Evolutionary conservation across 2,888 invertebrate species (phyloP).

Genomic region (Bombylius major): DNA sequence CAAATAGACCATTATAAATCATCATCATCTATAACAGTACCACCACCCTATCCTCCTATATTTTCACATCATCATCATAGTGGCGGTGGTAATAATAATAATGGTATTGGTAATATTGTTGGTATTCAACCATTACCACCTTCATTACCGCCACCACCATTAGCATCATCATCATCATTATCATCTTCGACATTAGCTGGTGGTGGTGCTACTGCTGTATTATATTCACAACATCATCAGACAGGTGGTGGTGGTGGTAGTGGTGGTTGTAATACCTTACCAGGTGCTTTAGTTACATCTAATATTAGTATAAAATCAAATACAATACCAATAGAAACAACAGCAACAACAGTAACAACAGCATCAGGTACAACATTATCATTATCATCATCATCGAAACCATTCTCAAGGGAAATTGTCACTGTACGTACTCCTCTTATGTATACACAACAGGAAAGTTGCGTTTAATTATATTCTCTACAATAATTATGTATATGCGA

Average conservation of each 20-base stretch:
- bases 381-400: conserved; percentile 19
- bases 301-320: conserved; percentile 3
- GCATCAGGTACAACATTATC: not conserved
- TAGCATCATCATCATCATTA: not conserved
- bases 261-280: conserved; percentile 23
- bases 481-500: too few species aligned
- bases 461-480: conserved; percentile 41
- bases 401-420: conserved; percentile 47
- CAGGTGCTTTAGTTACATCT: conserved; percentile 17
- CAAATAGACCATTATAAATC: conserved; percentile 58
- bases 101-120: not conserved
- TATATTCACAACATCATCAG: conserved; percentile 16
- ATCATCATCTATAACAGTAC: conserved; percentile 27
- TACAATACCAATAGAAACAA: not conserved
- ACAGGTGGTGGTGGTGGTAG: conserved; percentile 12
- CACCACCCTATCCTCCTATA: conserved; percentile 36
- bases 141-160: not conserved
- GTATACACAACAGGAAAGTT: conserved; percentile 55
- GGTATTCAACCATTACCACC: not conserved
- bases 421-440: conserved; percentile 54
- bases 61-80: conserved; percentile 26
- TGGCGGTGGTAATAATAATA: not conserved
- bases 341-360: not conserved
- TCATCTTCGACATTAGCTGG: not conserved
- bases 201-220: not conserved